Evolutionary conservation across 2,113 vertebrate genomes (phyloP).

Genomic region (Psophia crepitans): DNA sequence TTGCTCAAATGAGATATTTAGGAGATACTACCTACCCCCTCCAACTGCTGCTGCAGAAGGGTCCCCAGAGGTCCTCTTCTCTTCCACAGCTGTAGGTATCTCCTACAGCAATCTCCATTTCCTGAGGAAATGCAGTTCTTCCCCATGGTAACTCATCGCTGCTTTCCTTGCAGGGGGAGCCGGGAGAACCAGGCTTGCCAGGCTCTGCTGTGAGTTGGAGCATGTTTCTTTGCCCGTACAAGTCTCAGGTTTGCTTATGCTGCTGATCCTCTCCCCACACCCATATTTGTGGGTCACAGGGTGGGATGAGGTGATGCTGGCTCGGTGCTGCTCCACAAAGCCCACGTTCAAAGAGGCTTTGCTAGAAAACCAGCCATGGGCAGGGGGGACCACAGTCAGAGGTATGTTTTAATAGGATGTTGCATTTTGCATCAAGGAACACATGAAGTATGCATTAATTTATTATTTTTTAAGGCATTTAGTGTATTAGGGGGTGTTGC

Average conservation of each 20-base stretch:
- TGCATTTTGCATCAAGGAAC: neutral
- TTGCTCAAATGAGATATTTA: neutral
- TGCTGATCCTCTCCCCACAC: neutral
- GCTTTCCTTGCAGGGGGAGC: slow-evolving; percentile 77
- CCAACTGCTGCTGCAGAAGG: neutral
- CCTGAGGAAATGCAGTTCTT: neutral
- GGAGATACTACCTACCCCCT: neutral
- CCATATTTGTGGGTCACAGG: neutral
- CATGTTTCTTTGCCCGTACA: neutral
- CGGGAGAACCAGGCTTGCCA: slow-evolving; percentile 79
- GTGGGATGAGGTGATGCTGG: neutral
- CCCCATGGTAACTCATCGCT: neutral
- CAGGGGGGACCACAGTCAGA: neutral
- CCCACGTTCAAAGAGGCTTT: fast-evolving
- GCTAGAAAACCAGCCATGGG: neutral
- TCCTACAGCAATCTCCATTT: neutral
- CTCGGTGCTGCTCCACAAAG: neutral
- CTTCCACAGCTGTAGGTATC: neutral
- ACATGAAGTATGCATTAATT: neutral
- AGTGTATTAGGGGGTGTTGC: neutral
- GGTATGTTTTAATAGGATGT: neutral
- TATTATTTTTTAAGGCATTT: neutral
- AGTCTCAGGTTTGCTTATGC: too few species aligned
- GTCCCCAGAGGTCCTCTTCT: neutral
- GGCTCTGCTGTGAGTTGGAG: slow-evolving; percentile 76